Base-by-base conservation (phyloP, 1,140 invertebrate genomes). In the Drosophila kohkoa region DNA sequence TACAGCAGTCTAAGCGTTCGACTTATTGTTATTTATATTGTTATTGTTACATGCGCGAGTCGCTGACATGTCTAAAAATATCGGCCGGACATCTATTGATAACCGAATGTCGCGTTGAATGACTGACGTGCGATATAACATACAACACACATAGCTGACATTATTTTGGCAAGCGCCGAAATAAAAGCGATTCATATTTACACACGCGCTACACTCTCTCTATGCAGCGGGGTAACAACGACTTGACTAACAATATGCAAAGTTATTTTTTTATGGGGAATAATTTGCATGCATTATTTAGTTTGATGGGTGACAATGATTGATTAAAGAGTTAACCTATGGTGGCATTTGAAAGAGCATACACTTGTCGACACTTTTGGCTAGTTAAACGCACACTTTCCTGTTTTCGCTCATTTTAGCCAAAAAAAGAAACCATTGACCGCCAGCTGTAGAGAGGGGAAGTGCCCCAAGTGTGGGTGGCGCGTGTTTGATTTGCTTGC, bases 31-130 rank as follows among this genome's bases (percentile, higher is more conserved):
- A 32, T 52, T 52, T 45, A 45, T 30, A 52, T 81, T 81, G 59
- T 81, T 79, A 65, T 81, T 85, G 62, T 86, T 71, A 81, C 75
- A 45, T 66, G 69, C 80, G 68, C 66, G 57, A 70, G 54, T 43
- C 57, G 62, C 67, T 79, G 78, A 86, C 74, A 72, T 52, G 64
- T 45, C 79, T 86, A 85, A 85, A 82, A 81, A 85, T 82, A 85
- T 16, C 52, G 43, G 70, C 58, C 59, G 67, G 57, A 60, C 77
- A 79, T 82, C 82, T 82, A 86, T 76, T 86, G 82, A 86, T 86
- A 86, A 77, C 82, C 65, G 52, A 45, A 65, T 54, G 59, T 67
- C 63, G 59, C 51, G 20, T 25, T 25, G 20, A 25, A 25, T 60
- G 45, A 54, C 67, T 55, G 67, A 49, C 55, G 43, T 59, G 66